A percentile compares a stretch with the other conserved stretches of the same genome.
phyloP scores from a whole-genome alignment of 2,888 invertebrate genomes.

The Aethes cnicana region DNA sequence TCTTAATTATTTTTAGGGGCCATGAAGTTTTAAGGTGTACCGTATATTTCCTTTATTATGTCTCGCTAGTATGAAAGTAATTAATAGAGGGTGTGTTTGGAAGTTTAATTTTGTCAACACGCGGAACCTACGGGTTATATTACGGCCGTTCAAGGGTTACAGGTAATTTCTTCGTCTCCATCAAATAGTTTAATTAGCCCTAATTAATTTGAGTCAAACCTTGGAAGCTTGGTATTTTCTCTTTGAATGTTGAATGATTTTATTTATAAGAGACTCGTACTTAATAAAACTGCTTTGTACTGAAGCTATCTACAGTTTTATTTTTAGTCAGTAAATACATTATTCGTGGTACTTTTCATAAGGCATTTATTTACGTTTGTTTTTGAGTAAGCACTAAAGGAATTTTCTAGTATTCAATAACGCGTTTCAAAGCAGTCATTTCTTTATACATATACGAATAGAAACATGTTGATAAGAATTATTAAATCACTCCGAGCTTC shows the following conservation, averaged over 20 bases:
- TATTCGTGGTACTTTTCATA: no score
- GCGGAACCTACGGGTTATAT: constrained; percentile 1
- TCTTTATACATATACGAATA: no score
- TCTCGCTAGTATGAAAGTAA: constrained; percentile 10
- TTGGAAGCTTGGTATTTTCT: neutral
- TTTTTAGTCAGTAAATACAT: no score
- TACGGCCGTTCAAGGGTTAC: constrained; percentile 1
- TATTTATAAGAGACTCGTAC: no score
- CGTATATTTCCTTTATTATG: constrained; percentile 16
- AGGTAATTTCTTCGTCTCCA: constrained; percentile 10
- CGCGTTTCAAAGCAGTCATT: no score
- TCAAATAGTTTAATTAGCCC: neutral
- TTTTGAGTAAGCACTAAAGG: no score
- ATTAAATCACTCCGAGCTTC: no score
- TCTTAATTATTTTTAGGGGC: constrained; percentile 9
- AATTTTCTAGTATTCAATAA: no score
- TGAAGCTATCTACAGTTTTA: no score
- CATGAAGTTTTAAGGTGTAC: constrained; percentile 13
- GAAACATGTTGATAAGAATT: no score
- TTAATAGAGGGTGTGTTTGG: constrained; percentile 7
- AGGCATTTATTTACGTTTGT: no score
- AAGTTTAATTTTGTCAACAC: constrained; percentile 18
- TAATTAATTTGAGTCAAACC: neutral
- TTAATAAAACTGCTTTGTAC: no score
- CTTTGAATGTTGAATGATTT: neutral